Percentiles rank a stretch among this genome's conserved stretches.
These are phyloP conservation scores for Drosophila ficusphila DNA, from an alignment of 1,140 invertebrate genomes.

Conservation along the genomic window DNA sequence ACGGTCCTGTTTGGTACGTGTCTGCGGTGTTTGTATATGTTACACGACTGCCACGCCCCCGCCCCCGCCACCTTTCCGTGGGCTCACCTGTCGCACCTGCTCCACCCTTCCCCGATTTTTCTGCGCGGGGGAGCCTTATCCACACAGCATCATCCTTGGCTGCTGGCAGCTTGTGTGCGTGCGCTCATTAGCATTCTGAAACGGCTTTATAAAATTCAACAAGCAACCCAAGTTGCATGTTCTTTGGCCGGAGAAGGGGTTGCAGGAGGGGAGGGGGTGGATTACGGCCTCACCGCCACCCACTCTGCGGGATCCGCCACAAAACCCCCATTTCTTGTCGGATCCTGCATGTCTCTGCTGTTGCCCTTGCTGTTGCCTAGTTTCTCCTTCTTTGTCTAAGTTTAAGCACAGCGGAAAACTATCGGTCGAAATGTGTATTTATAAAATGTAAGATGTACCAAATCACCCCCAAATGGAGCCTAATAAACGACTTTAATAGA, in stretches of 20 bases:
- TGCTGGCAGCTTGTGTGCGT: slow-evolving; percentile 74
- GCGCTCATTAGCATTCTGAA: slow-evolving; percentile 81
- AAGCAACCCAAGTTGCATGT: slow-evolving; percentile 64
- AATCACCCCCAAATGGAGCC: too few species aligned
- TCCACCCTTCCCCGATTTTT: slow-evolving; percentile 9
- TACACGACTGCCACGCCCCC: slow-evolving; percentile 70
- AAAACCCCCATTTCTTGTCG: slow-evolving; percentile 14
- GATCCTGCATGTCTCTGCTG: slow-evolving; percentile 65
- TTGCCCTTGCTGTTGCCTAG: slow-evolving; percentile 37
- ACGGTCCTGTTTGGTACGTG: slow-evolving; percentile 56
- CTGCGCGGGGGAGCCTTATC: background rate
- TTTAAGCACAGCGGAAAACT: slow-evolving; percentile 1
- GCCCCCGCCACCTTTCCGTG: slow-evolving; percentile 1
- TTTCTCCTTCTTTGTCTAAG: slow-evolving; percentile 29
- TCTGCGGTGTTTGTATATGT: slow-evolving; percentile 73
- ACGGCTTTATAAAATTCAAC: slow-evolving; percentile 82
- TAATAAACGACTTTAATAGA: too few species aligned
- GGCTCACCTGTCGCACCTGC: slow-evolving; percentile 62
- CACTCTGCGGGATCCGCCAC: background rate
- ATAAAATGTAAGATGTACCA: too few species aligned
- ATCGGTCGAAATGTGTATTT: too few species aligned
- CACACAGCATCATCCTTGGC: slow-evolving; percentile 52
- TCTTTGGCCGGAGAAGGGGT: background rate
- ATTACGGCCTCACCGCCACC: background rate
- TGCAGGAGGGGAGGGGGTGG: background rate